Conservation (phyloP, 2,797 vertebrate species). For the Centropyge bicolor region DNA sequence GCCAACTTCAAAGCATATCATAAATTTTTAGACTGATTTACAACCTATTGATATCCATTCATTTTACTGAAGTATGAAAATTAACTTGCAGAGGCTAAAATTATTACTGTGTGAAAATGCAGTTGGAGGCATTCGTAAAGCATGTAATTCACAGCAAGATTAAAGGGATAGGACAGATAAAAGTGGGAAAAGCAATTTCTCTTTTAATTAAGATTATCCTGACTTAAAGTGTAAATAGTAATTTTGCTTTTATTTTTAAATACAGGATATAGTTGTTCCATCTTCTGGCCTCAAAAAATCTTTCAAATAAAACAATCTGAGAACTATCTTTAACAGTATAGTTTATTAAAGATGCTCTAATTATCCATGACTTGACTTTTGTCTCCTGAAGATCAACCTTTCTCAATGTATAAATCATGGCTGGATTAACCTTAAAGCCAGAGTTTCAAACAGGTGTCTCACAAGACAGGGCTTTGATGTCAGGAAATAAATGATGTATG, state of each 20-base stretch:
- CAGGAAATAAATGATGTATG: neutral
- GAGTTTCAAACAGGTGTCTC: neutral
- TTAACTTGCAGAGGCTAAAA: neutral
- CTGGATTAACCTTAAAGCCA: neutral
- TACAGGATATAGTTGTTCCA: no score
- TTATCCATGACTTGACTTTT: neutral
- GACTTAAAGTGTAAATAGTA: no score
- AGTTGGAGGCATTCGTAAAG: neutral
- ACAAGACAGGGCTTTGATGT: neutral
- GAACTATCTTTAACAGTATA: neutral
- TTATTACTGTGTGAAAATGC: neutral
- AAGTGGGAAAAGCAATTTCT: no score
- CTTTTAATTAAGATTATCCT: no score
- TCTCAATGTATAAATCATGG: neutral
- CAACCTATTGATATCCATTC: neutral
- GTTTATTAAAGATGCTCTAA: neutral
- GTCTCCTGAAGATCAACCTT: neutral
- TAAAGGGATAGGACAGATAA: no score
- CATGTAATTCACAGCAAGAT: neutral
- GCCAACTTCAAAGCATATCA: neutral
- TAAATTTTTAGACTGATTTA: neutral
- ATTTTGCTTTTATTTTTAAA: no score
- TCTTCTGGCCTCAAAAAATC: no score
- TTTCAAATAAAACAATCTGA: no score
- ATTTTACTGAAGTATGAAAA: neutral